Evolutionary conservation across 2,113 vertebrate genomes (phyloP).

Genomic region (Regulus satrapa): DNA sequence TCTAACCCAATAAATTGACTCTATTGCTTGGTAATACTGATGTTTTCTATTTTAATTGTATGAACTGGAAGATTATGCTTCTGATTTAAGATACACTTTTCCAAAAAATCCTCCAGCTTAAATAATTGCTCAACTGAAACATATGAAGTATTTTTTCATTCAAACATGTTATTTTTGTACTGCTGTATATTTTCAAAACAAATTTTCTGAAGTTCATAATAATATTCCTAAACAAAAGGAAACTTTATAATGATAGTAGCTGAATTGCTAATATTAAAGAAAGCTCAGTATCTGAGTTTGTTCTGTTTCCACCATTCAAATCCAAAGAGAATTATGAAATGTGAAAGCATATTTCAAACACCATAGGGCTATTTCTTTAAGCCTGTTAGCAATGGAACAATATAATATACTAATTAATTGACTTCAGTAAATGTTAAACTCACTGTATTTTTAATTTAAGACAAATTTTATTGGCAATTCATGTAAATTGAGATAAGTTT

Average conservation of each 20-base stretch:
- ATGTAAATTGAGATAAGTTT: neutral
- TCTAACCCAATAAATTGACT: neutral
- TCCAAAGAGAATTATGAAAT: neutral
- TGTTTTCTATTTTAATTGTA: neutral
- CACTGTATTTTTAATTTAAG: neutral
- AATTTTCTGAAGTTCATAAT: neutral
- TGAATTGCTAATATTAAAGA: neutral
- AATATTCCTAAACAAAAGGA: neutral
- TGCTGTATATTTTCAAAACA: neutral
- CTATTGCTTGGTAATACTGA: neutral
- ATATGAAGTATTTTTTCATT: neutral
- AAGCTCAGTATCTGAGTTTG: neutral
- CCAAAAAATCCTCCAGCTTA: neutral
- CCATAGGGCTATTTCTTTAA: neutral
- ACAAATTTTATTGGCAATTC: neutral
- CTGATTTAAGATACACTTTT: neutral
- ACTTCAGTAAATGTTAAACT: neutral
- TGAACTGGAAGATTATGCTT: neutral
- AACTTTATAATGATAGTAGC: neutral
- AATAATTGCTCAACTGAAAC: neutral
- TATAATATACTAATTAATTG: neutral
- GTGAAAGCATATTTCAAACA: neutral
- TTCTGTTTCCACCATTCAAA: neutral
- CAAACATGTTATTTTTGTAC: neutral
- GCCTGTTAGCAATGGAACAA: neutral